Evolutionary conservation across 1,140 invertebrate genomes (phyloP).

Genomic region (Tribolium madens): DNA sequence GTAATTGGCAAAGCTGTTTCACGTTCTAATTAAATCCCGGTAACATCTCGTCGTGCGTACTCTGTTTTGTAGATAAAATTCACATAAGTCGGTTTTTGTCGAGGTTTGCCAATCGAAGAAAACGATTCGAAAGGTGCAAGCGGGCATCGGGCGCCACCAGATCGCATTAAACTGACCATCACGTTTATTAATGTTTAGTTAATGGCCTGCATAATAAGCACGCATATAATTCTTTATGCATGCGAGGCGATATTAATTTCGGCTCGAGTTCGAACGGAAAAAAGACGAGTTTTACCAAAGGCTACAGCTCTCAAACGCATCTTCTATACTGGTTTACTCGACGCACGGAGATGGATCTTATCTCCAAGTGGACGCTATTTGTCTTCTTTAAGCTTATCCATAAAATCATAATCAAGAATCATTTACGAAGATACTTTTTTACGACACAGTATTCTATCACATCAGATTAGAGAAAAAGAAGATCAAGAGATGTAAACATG

Average conservation of each 20-base stretch:
- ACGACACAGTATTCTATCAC: neutral
- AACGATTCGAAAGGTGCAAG: neutral
- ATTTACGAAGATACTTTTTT: neutral
- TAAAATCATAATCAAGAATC: neutral
- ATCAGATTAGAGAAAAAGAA: too few relatives aligned
- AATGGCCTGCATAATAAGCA: slow-evolving; percentile 34
- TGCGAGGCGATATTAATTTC: slow-evolving; percentile 7
- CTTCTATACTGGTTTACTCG: neutral
- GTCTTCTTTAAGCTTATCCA: neutral
- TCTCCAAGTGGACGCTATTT: neutral
- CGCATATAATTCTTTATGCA: slow-evolving; percentile 7
- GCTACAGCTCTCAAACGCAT: neutral
- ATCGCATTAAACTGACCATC: slow-evolving; percentile 34
- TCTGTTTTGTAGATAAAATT: neutral
- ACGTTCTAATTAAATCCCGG: slow-evolving; percentile 34
- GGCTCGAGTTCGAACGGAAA: neutral
- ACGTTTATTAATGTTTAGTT: slow-evolving; percentile 35
- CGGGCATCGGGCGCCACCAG: neutral
- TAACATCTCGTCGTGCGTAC: slow-evolving; percentile 13
- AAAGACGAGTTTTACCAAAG: neutral
- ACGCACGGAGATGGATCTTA: neutral
- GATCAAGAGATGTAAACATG: too few relatives aligned
- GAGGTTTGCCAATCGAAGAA: neutral
- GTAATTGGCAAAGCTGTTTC: slow-evolving; percentile 37
- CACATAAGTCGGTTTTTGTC: neutral